phyloP scores from a whole-genome alignment of 2,113 vertebrate genomes.

The Cyanistes caeruleus region DNA sequence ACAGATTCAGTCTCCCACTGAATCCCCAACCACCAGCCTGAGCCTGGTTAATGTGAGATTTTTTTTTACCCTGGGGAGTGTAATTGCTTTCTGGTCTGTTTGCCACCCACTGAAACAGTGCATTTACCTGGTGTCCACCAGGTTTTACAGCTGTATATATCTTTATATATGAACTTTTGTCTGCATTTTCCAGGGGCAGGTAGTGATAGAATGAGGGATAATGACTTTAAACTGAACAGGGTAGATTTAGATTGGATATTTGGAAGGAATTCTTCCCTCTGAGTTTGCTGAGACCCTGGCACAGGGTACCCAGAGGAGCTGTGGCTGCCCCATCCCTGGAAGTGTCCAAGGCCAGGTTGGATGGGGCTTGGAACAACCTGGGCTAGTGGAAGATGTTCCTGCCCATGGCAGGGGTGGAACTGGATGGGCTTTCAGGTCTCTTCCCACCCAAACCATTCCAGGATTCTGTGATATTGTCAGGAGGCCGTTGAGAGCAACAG shows the following conservation, averaged over 20 bases:
- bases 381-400: background rate
- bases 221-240: fast-evolving
- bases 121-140: background rate
- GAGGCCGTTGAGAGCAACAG: background rate
- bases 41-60: background rate
- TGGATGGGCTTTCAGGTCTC: background rate
- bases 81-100: background rate
- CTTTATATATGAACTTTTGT: background rate
- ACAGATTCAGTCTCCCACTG: background rate
- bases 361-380: fast-evolving
- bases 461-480: fast-evolving
- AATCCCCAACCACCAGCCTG: background rate
- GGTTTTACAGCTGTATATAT: background rate
- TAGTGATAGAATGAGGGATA: background rate
- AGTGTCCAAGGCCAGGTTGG: fast-evolving
- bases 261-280: background rate
- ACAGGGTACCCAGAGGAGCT: background rate
- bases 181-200: background rate
- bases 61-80: background rate
- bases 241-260: background rate
- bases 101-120: background rate
- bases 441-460: background rate
- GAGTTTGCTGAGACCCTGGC: background rate
- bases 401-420: background rate
- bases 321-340: background rate